Conservation (phyloP, 2,113 vertebrate species). For the Alexandromys fortis region DNA sequence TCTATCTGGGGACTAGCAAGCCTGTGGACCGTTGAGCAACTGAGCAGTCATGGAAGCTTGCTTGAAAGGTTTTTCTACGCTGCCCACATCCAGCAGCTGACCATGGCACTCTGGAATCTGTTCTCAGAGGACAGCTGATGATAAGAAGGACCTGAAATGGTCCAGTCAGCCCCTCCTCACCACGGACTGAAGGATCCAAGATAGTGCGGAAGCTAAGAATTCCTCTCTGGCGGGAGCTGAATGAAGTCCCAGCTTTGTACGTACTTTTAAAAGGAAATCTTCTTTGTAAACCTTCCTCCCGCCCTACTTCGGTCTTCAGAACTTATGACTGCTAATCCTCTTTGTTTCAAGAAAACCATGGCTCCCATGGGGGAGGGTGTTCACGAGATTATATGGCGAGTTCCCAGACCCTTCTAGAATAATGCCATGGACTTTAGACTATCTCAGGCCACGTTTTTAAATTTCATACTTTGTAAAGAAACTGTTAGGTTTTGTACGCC, state of each 20-base stretch:
- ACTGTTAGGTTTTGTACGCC: background rate
- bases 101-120: background rate
- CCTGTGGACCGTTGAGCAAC: background rate
- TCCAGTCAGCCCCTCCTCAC: background rate
- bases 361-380: slow-evolving; percentile 20
- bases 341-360: slow-evolving; percentile 76
- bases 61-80: background rate
- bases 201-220: background rate
- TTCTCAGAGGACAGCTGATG: background rate
- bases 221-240: background rate
- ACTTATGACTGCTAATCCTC: slow-evolving; percentile 83
- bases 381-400: slow-evolving; percentile 64
- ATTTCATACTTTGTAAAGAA: background rate
- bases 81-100: background rate
- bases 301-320: slow-evolving; percentile 61
- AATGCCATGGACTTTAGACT: slow-evolving; percentile 1
- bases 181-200: background rate
- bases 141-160: background rate
- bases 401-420: slow-evolving; percentile 63
- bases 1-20: background rate
- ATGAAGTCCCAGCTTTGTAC: slow-evolving; percentile 28
- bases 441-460: background rate
- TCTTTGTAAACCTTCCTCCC: slow-evolving; percentile 56
- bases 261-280: slow-evolving; percentile 23
- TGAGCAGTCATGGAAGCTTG: background rate